A percentile compares a stretch with the other conserved stretches of the same genome.
Evolutionary conservation across 2,888 invertebrate genomes (phyloP).

Genomic region (Oscheius sp.): DNA sequence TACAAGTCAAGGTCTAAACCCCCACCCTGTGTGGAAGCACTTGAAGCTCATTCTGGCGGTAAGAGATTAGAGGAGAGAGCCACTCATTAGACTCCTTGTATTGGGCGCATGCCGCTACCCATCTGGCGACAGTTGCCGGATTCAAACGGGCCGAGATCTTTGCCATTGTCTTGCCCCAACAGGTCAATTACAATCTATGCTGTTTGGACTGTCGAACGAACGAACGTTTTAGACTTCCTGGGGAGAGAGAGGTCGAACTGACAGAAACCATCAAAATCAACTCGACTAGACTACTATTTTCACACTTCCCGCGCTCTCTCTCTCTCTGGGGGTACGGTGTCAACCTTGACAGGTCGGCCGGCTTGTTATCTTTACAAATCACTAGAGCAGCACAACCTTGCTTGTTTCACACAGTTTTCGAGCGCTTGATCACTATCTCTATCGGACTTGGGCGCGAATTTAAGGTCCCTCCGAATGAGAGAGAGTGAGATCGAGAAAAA

Average conservation of each 20-base stretch:
- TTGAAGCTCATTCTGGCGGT: constrained; percentile 16
- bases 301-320: no score
- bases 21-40: not conserved
- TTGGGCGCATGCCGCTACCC: constrained; percentile 29
- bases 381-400: not conserved
- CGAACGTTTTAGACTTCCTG: constrained; percentile 21
- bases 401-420: not conserved
- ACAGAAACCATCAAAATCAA: constrained; percentile 19
- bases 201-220: constrained; percentile 5
- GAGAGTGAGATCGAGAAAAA: no score
- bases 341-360: constrained; percentile 9
- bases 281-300: not conserved
- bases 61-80: not conserved
- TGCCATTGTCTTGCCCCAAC: constrained; percentile 6
- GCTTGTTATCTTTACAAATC: constrained; percentile 21
- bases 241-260: constrained; percentile 7
- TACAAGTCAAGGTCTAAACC: no score
- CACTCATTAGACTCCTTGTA: constrained; percentile 22
- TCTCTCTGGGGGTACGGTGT: not conserved
- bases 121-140: constrained; percentile 30
- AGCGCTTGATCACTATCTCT: constrained; percentile 3
- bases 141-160: constrained; percentile 19
- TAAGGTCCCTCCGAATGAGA: no score
- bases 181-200: not conserved
- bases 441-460: not conserved